Conservation (phyloP, 2,113 vertebrate species). For the Ornithorhynchus anatinus region DNA sequence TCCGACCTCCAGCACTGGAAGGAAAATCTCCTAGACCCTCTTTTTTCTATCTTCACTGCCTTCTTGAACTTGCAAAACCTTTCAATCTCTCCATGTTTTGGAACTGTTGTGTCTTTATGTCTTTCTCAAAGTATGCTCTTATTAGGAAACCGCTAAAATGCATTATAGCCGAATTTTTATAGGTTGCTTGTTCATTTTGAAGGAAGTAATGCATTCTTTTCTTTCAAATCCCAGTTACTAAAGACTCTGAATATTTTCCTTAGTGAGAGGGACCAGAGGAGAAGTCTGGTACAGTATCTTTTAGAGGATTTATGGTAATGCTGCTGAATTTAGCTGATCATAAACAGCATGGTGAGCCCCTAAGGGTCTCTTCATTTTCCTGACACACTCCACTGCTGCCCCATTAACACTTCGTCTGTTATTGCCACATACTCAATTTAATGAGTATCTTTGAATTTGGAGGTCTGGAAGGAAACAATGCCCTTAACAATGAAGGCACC, state of each 20-base stretch:
- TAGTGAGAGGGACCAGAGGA: neutral
- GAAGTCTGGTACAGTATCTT: constrained; percentile 44
- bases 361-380: constrained; percentile 77
- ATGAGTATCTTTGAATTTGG: constrained; percentile 75
- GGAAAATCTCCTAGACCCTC: accelerated
- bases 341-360: constrained; percentile 70
- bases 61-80: neutral
- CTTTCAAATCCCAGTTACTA: neutral
- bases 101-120: neutral
- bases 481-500: constrained; percentile 43
- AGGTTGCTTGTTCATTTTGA: neutral
- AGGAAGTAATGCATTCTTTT: neutral
- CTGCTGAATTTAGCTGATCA: constrained; percentile 59
- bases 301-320: constrained; percentile 68
- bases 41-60: neutral
- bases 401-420: constrained; percentile 81
- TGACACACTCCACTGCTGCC: constrained; percentile 76
- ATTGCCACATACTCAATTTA: constrained; percentile 74
- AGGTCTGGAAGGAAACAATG: constrained; percentile 58
- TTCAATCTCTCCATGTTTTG: neutral
- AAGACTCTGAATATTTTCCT: neutral
- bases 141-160: neutral
- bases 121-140: neutral
- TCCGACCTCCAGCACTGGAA: accelerated
- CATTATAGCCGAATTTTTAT: neutral